Conservation (phyloP, 2,888 invertebrate genomes). For the Stomorhina lunata region DNA sequence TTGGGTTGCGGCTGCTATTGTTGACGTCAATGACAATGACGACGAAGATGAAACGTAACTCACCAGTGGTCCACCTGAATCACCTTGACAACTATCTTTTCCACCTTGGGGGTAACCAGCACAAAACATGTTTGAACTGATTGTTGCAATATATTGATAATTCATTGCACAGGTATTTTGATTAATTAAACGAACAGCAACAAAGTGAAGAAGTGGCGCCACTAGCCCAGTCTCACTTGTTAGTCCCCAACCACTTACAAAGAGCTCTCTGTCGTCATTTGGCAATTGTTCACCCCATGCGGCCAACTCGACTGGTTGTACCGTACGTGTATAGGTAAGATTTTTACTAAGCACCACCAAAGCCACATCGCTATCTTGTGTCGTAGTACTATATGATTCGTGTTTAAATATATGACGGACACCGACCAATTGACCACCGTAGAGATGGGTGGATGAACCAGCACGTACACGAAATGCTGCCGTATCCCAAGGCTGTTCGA, state of each 20-base stretch:
- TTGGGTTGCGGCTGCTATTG: not conserved
- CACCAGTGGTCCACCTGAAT: conserved; percentile 75
- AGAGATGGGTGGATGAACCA: conserved; percentile 70
- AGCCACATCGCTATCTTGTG: conserved; percentile 73
- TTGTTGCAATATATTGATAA: conserved; percentile 70
- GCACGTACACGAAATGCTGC: conserved; percentile 71
- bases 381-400: conserved; percentile 68
- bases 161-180: conserved; percentile 67
- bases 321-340: conserved; percentile 69
- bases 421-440: conserved; percentile 71
- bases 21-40: not conserved
- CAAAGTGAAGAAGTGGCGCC: conserved; percentile 70
- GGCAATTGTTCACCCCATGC: conserved; percentile 60
- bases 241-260: conserved; percentile 75
- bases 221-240: conserved; percentile 70
- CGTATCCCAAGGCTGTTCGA: conserved; percentile 67
- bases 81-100: conserved; percentile 75
- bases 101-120: conserved; percentile 71
- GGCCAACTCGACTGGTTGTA: conserved; percentile 71
- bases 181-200: conserved; percentile 69
- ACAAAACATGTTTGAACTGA: conserved; percentile 74
- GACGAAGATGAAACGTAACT: conserved; percentile 56
- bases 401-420: conserved; percentile 71
- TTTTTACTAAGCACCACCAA: conserved; percentile 70
- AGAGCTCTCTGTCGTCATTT: conserved; percentile 60